Evolutionary conservation across 2,888 invertebrate species (phyloP).

Genomic region (Stratiomys singularior): DNA sequence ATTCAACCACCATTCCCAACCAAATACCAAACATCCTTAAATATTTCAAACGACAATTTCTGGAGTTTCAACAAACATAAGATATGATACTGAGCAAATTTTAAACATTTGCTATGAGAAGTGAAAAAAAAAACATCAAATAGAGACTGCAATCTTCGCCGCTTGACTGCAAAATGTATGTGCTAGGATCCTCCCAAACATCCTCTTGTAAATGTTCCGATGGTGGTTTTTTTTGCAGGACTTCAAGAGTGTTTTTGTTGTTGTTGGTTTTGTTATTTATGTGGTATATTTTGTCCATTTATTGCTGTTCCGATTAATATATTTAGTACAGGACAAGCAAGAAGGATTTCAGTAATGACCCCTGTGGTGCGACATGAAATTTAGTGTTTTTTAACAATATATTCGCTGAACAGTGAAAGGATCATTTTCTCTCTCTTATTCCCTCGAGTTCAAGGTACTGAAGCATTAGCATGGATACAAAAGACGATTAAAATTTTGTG

Average conservation of each 20-base stretch:
- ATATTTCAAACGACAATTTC: neutral
- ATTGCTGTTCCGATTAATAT: conserved; percentile 30
- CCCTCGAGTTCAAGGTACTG: neutral
- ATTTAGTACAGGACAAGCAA: neutral
- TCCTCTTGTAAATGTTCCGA: neutral
- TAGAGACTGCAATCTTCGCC: conserved; percentile 22
- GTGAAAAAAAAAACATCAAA: no score
- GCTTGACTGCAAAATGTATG: neutral
- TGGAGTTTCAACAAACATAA: neutral
- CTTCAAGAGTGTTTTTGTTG: conserved; percentile 4
- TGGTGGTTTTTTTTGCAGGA: neutral
- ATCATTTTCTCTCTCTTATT: no score
- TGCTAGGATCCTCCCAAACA: conserved; percentile 27
- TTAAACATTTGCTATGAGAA: neutral
- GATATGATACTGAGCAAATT: neutral
- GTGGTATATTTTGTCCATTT: neutral
- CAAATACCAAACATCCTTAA: neutral
- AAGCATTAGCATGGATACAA: neutral
- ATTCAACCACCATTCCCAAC: neutral
- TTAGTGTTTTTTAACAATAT: conserved; percentile 20
- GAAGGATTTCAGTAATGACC: conserved; percentile 28
- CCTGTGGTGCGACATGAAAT: conserved; percentile 37
- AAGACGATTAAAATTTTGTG: conserved; percentile 9
- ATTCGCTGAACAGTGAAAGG: neutral
- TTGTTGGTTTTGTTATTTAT: neutral